A percentile compares a stretch with the other conserved stretches of the same genome.
These are phyloP conservation scores for Sporophila hypoxantha DNA, from an alignment of 2,113 vertebrate species.

Conservation along the genomic window DNA sequence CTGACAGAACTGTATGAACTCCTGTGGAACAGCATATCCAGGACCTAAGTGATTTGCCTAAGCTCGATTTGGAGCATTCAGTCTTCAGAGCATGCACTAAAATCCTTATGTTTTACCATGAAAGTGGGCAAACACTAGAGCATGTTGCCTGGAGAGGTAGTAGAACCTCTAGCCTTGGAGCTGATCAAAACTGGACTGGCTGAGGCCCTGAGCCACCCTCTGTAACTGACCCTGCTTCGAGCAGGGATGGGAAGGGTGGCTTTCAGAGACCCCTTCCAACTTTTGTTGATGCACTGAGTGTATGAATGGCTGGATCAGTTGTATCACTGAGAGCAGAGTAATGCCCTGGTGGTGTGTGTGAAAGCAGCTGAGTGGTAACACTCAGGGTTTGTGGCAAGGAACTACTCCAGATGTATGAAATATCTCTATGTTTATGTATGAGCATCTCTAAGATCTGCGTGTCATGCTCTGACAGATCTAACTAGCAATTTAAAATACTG, in stretches of 20 bases:
- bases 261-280: not conserved
- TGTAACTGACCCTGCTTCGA: not conserved
- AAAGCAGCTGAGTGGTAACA: not conserved
- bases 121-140: not conserved
- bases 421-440: not conserved
- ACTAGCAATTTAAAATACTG: not conserved
- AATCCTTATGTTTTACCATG: not conserved
- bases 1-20: not conserved
- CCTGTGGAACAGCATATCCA: not conserved
- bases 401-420: not conserved
- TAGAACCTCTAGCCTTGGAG: not conserved
- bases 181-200: not conserved
- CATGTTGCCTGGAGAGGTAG: not conserved
- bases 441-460: not conserved
- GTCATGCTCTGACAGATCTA: not conserved
- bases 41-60: not conserved
- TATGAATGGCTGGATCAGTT: not conserved
- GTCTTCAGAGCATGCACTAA: not conserved
- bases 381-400: not conserved
- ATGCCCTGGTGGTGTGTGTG: not conserved
- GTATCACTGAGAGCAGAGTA: not conserved
- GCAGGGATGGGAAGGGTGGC: not conserved
- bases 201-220: not conserved
- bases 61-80: not conserved
- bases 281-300: not conserved